A percentile compares a stretch with the other conserved stretches of the same genome.
phyloP scores from a whole-genome alignment of 2,113 vertebrate species.

The Cavia porcellus region DNA sequence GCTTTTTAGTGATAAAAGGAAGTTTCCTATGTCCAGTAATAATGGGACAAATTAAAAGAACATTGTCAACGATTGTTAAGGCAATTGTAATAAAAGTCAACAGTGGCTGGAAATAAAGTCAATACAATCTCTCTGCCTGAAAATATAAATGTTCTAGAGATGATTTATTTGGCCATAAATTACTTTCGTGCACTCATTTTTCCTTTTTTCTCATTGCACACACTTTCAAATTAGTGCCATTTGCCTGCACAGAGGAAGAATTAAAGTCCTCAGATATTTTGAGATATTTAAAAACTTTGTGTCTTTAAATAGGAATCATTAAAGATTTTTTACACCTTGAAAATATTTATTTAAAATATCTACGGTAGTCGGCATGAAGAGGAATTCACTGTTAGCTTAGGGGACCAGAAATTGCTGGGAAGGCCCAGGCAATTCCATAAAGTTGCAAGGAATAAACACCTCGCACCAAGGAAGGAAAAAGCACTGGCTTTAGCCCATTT shows the following conservation, averaged over 20 bases:
- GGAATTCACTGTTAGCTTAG: not conserved
- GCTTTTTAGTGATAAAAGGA: constrained; percentile 9
- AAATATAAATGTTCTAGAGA: constrained; percentile 48
- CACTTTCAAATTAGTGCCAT: not conserved
- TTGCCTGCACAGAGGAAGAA: not conserved
- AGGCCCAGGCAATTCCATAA: not conserved
- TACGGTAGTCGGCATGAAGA: not conserved
- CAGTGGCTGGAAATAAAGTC: constrained; percentile 60
- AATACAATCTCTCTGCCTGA: constrained; percentile 38
- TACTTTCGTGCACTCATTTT: not conserved
- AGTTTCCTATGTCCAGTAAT: constrained; percentile 14
- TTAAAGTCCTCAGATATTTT: not conserved
- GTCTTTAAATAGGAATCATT: not conserved
- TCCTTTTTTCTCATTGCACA: not conserved
- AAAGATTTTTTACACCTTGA: not conserved
- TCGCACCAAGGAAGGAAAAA: not conserved
- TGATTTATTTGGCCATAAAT: constrained; percentile 70
- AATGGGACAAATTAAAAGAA: constrained; percentile 53
- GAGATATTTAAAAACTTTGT: not conserved
- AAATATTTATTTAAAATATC: not conserved
- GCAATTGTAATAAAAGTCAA: constrained; percentile 52
- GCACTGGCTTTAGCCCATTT: not conserved
- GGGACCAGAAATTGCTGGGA: not conserved
- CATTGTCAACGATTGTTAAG: constrained; percentile 9
- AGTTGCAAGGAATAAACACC: not conserved